phyloP scores from a whole-genome alignment of 2,888 invertebrate genomes.

The Nephrotoma guestfalica region DNA sequence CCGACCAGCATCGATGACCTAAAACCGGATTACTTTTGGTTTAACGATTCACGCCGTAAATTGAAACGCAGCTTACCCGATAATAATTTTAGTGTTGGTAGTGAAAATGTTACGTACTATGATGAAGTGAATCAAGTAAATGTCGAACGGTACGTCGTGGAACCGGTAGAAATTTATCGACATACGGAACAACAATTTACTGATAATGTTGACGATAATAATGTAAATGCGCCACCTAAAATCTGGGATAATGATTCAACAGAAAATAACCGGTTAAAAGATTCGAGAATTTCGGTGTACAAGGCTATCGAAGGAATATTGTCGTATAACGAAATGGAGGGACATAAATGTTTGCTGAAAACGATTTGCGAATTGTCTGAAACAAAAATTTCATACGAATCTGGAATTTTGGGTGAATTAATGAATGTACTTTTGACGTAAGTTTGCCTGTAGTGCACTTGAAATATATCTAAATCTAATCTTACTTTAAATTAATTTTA shows the following conservation, averaged over 20 bases:
- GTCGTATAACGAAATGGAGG: slow-evolving; percentile 19
- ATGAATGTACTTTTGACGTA: slow-evolving; percentile 61
- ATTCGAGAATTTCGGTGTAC: neutral
- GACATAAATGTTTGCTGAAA: slow-evolving; percentile 54
- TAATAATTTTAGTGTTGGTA: neutral
- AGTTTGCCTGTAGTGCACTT: slow-evolving; percentile 16
- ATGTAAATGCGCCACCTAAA: neutral
- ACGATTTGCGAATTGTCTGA: slow-evolving; percentile 64
- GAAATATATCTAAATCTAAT: neutral
- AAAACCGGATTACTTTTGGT: slow-evolving; percentile 13
- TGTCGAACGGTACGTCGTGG: neutral
- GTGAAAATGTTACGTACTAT: neutral
- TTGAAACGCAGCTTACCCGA: neutral
- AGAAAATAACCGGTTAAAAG: neutral
- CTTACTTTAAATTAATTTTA: neutral
- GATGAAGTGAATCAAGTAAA: neutral
- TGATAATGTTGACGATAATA: neutral
- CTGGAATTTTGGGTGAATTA: slow-evolving; percentile 59
- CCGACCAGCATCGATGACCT: slow-evolving; percentile 9
- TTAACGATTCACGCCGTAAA: neutral
- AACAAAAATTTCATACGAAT: slow-evolving; percentile 48
- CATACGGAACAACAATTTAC: neutral
- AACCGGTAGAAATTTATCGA: neutral
- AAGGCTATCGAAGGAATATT: neutral
- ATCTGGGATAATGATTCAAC: neutral